A percentile compares a stretch with the other conserved stretches of the same genome.
phyloP scores from a whole-genome alignment of 2,797 vertebrate genomes.

The Apodemus agrarius region DNA sequence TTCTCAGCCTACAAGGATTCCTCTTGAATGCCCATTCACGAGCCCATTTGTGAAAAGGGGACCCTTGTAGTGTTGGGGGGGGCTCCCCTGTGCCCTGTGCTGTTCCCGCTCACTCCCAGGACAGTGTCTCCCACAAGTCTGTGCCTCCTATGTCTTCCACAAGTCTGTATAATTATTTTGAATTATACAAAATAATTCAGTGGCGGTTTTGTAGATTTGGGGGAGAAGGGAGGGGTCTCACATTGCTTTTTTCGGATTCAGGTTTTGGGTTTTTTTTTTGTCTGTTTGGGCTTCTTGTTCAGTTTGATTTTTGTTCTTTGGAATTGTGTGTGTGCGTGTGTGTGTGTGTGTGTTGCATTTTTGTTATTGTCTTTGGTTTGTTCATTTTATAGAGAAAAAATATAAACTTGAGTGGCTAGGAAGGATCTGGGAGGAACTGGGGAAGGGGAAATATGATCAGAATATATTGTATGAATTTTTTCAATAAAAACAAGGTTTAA shows the following conservation, averaged over 20 bases:
- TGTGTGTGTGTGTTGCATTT: background rate
- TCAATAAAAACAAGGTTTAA: background rate
- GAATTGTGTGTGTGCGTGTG: background rate
- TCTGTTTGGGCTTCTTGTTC: background rate
- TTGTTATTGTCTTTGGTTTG: background rate
- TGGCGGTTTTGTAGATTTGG: background rate
- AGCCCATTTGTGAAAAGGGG: background rate
- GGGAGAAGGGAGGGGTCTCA: too few species aligned
- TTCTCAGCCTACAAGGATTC: background rate
- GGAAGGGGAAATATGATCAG: background rate
- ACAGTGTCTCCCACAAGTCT: too few species aligned
- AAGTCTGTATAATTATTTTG: too few species aligned
- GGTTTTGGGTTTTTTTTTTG: background rate
- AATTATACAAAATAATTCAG: background rate
- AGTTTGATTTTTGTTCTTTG: background rate
- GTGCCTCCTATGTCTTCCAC: too few species aligned
- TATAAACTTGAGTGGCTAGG: background rate
- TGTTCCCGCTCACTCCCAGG: rapidly evolving
- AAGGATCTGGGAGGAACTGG: background rate
- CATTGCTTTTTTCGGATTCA: background rate
- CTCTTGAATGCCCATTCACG: too few species aligned
- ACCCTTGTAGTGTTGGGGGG: background rate
- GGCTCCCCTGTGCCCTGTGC: background rate
- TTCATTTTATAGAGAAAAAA: background rate
- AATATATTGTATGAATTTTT: background rate